These are phyloP conservation scores for Meghimatium bilineatum DNA, from an alignment of 2,888 invertebrate genomes.

Conservation along the genomic window DNA sequence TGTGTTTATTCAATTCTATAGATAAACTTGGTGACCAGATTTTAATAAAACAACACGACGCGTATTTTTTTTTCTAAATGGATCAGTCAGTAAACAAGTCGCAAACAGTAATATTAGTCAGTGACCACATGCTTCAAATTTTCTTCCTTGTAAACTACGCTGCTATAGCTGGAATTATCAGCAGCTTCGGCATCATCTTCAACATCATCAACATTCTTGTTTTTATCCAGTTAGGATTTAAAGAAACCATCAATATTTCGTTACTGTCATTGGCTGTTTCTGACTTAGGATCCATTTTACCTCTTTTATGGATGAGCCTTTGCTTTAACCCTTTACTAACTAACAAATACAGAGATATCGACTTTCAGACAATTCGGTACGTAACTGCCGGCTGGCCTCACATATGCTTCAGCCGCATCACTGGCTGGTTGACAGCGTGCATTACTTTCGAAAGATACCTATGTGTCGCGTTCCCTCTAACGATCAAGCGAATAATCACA, in stretches of 20 bases:
- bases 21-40: too few species aligned
- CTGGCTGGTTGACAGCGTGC: not conserved
- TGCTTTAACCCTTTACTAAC: not conserved
- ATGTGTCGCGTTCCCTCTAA: not conserved
- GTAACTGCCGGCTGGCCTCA: not conserved
- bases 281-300: not conserved
- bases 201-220: conserved; percentile 1
- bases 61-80: too few species aligned
- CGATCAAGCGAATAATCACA: not conserved
- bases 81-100: too few species aligned
- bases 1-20: too few species aligned
- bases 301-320: not conserved
- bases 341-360: not conserved
- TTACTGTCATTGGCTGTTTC: not conserved
- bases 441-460: not conserved
- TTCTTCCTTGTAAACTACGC: not conserved
- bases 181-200: not conserved
- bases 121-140: not conserved
- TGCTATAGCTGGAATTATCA: not conserved
- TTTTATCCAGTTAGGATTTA: not conserved
- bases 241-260: not conserved
- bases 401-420: not conserved
- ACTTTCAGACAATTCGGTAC: not conserved
- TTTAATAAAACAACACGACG: too few species aligned
- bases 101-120: too few species aligned